phyloP scores from a whole-genome alignment of 2,113 vertebrate genomes.

The Oncorhynchus mykiss region DNA sequence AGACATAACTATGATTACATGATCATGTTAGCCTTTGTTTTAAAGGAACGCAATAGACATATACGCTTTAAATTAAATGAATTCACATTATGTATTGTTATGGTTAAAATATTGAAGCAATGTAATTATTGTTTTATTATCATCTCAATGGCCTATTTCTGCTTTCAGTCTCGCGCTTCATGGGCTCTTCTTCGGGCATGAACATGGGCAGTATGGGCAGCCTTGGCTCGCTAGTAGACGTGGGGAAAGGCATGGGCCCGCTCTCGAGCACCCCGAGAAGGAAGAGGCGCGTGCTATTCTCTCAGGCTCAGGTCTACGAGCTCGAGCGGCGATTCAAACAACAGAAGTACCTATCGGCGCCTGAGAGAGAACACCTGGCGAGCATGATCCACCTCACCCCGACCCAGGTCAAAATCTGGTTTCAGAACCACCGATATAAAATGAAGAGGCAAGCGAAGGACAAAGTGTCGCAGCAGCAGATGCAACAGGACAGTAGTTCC shows the following conservation, averaged over 20 bases:
- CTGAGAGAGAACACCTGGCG: constrained; percentile 97
- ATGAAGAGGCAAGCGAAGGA: constrained; percentile 99
- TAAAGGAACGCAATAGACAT: too few species aligned
- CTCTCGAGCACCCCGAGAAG: constrained; percentile 91
- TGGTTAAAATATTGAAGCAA: neutral
- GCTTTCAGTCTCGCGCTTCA: constrained; percentile 93
- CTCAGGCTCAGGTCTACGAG: constrained; percentile 99
- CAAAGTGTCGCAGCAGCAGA: constrained; percentile 97
- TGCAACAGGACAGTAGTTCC: constrained; percentile 91
- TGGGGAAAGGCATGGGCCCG: constrained; percentile 95
- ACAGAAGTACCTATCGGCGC: constrained; percentile 98
- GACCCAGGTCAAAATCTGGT: constrained; percentile 99
- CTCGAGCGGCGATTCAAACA: constrained; percentile 98
- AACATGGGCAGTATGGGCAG: constrained; percentile 91
- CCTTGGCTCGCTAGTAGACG: constrained; percentile 92
- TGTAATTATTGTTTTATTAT: neutral
- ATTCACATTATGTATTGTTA: too few species aligned
- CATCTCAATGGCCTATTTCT: neutral
- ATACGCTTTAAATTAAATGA: too few species aligned
- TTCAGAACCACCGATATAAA: constrained; percentile 99
- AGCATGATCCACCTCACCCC: constrained; percentile 99
- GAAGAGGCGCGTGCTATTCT: constrained; percentile 97
- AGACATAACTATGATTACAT: too few species aligned
- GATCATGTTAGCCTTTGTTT: too few species aligned
- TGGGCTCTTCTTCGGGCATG: constrained; percentile 98